A percentile compares a stretch with the other conserved stretches of the same genome.
phyloP scores from a whole-genome alignment of 1,140 invertebrate genomes.

The Vollenhovia emeryi region DNA sequence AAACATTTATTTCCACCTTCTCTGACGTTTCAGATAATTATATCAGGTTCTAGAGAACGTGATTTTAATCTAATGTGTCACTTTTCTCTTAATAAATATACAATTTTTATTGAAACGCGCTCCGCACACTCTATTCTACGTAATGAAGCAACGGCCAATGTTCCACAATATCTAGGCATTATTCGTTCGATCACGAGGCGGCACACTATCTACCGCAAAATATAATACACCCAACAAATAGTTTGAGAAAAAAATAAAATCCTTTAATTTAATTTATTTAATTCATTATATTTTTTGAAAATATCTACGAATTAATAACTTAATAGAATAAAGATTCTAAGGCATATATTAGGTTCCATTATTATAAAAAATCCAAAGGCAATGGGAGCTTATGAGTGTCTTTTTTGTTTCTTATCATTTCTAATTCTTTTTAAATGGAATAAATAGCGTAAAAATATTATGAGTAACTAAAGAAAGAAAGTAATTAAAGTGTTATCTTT shows the following conservation, averaged over 20 bases:
- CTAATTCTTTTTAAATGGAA: too few species aligned
- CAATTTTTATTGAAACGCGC: neutral
- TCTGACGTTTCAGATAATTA: neutral
- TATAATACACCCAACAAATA: neutral
- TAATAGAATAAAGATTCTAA: neutral
- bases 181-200: conserved; percentile 4
- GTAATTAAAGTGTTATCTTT: neutral
- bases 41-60: neutral
- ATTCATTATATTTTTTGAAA: neutral
- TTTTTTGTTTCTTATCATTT: too few species aligned
- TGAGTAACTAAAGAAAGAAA: neutral
- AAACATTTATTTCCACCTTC: neutral
- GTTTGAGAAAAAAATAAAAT: neutral
- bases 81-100: neutral
- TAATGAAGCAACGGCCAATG: neutral
- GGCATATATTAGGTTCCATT: too few species aligned
- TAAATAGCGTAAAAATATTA: neutral
- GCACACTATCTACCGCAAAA: neutral
- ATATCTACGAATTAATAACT: neutral
- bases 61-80: neutral
- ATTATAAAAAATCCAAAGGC: too few species aligned
- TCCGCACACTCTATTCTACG: neutral
- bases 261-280: neutral
- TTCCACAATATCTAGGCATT: conserved; percentile 28
- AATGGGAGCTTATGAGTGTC: too few species aligned